These are phyloP conservation scores for Papilio polytes DNA, from an alignment of 1,140 invertebrate genomes.

Conservation along the genomic window DNA sequence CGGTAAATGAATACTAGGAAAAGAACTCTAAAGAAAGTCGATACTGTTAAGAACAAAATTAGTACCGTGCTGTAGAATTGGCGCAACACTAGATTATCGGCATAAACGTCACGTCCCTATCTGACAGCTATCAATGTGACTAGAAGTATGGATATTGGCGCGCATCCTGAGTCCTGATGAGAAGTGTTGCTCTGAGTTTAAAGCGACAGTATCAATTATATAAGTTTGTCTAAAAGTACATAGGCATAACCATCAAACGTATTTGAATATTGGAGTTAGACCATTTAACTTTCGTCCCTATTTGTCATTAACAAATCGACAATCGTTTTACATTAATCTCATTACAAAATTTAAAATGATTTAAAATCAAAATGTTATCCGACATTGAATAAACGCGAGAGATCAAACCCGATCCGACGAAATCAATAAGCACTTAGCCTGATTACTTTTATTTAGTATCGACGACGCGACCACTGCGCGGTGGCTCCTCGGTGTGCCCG, in stretches of 20 bases:
- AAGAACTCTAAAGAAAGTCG: background rate
- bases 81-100: too few species aligned
- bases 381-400: background rate
- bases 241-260: background rate
- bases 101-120: too few species aligned
- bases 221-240: too few species aligned
- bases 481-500: background rate
- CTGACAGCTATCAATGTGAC: too few species aligned
- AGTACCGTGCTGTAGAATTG: too few species aligned
- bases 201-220: too few species aligned
- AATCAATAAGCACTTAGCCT: conserved; percentile 38
- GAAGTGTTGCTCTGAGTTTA: too few species aligned
- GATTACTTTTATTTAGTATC: conserved; percentile 32
- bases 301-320: background rate
- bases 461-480: background rate
- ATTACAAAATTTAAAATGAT: background rate
- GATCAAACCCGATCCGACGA: conserved; percentile 12
- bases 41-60: too few species aligned
- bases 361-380: background rate
- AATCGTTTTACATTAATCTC: background rate
- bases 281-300: background rate
- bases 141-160: too few species aligned
- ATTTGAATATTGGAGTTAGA: background rate
- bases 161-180: too few species aligned
- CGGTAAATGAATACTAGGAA: background rate